Evolutionary conservation across 1,140 invertebrate genomes (phyloP), one percentile per base, ranked within the genome.

Genomic region (Drosophila kikkawai): DNA sequence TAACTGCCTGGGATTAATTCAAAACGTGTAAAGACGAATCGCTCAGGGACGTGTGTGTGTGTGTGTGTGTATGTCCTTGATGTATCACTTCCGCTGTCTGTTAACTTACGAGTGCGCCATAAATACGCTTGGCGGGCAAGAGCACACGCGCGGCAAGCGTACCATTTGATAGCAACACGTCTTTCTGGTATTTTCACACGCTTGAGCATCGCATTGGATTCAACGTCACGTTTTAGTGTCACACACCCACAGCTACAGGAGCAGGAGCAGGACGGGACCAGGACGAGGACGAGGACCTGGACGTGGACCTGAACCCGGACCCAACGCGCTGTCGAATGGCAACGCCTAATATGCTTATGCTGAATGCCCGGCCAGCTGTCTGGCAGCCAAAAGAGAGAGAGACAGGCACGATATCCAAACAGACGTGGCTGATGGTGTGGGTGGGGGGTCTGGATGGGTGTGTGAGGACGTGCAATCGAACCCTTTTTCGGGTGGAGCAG

Each of bases 191-290:
- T 92, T 92, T 92, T 92, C 91, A 88, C 91, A 91, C 91, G 91
- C 91, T 92, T 92, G 86, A 92, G 91, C 91, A 91, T 87, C 91
- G 82, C 87, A 92, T 92, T 92, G 82, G 91, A 92, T 92, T 92
- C 91, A 85, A 82, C 79, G 83, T 91, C 91, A 92, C 91, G 91
- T 92, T 92, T 90, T 90, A 90, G 79, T 81, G 70, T 82, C 39
- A 13, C 9, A 51, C 37, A 6, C n/a, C 13, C 19, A 1, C 51
- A 19, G 47, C 19, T 12, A 26, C 26, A 26, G 50, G 1, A n/a
- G n/a, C 41, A 7, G 5, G 7, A 48, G 22, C 22, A 26, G 22
- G 0, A 13, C 26, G 34, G 50, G 11, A 50, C 6, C 6, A 26
- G n/a, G 8, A 39, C 7, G 13, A 56, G 12, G 12, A 15, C 12